Percentiles rank a stretch among this genome's conserved stretches.
Conservation (phyloP, 1,140 invertebrate species). For the Parapsyche elsis region DNA sequence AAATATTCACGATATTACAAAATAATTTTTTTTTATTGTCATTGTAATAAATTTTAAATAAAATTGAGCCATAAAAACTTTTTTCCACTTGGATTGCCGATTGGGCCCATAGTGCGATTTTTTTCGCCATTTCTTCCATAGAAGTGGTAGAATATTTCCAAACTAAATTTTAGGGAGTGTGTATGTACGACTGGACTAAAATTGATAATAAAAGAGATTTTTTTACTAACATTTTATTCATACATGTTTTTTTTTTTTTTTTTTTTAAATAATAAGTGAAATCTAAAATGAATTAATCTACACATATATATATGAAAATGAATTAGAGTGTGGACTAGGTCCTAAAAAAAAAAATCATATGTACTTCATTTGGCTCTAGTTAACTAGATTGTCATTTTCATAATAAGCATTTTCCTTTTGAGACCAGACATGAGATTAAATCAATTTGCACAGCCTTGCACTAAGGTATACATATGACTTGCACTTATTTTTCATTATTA, state of each 20-base stretch:
- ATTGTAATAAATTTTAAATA: too few species aligned
- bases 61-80: too few species aligned
- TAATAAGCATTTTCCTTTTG: conserved; percentile 31
- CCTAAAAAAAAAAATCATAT: conserved; percentile 20
- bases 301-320: too few species aligned
- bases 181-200: too few species aligned
- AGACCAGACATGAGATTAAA: conserved; percentile 43
- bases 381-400: conserved; percentile 46
- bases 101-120: too few species aligned
- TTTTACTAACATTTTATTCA: background rate
- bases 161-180: too few species aligned
- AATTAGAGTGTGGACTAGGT: conserved; percentile 28
- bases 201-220: background rate
- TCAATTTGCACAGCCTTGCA: conserved; percentile 46
- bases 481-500: too few species aligned
- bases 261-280: background rate
- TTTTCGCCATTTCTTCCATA: too few species aligned
- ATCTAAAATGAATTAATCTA: conserved; percentile 1
- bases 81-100: too few species aligned
- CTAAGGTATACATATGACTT: conserved; percentile 41
- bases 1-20: too few species aligned
- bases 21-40: too few species aligned
- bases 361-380: conserved; percentile 24
- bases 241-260: background rate
- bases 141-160: too few species aligned